Percentiles rank a stretch among this genome's conserved stretches.
phyloP scores from a whole-genome alignment of 2,888 invertebrate genomes.

The Drosophila nigricruria region DNA sequence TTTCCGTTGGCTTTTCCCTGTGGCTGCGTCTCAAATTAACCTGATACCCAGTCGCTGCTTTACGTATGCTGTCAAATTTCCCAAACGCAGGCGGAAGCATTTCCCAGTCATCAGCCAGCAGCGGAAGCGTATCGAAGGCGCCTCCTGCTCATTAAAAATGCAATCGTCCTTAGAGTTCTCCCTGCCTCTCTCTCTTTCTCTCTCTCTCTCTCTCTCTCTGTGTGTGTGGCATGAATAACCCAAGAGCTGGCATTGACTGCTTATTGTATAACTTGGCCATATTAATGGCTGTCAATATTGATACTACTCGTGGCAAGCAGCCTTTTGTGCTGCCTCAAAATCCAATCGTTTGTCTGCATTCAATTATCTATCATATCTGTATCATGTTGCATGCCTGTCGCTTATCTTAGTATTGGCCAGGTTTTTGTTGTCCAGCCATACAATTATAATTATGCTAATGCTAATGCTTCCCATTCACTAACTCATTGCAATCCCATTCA shows the following conservation, averaged over 20 bases:
- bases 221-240: constrained; percentile 14
- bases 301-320: constrained; percentile 38
- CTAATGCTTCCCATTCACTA: constrained; percentile 21
- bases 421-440: constrained; percentile 19
- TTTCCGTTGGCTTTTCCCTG: constrained; percentile 64
- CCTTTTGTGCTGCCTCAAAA: constrained; percentile 32
- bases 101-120: constrained; percentile 67
- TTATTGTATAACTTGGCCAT: constrained; percentile 70
- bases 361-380: constrained; percentile 22
- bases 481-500: constrained; percentile 24
- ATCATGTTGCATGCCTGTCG: neutral
- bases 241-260: constrained; percentile 26
- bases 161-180: constrained; percentile 50
- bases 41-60: constrained; percentile 52
- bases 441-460: constrained; percentile 54
- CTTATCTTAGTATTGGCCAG: constrained; percentile 2
- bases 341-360: constrained; percentile 25
- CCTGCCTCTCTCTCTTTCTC: neutral
- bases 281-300: constrained; percentile 74
- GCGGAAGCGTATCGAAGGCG: constrained; percentile 68
- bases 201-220: neutral
- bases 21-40: constrained; percentile 72
- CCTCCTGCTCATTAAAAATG: constrained; percentile 81
- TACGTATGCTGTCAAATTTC: constrained; percentile 67
- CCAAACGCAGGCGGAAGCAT: constrained; percentile 69